Evolutionary conservation across 2,797 vertebrate species (phyloP).

Genomic region (Premnoplex brunnescens): DNA sequence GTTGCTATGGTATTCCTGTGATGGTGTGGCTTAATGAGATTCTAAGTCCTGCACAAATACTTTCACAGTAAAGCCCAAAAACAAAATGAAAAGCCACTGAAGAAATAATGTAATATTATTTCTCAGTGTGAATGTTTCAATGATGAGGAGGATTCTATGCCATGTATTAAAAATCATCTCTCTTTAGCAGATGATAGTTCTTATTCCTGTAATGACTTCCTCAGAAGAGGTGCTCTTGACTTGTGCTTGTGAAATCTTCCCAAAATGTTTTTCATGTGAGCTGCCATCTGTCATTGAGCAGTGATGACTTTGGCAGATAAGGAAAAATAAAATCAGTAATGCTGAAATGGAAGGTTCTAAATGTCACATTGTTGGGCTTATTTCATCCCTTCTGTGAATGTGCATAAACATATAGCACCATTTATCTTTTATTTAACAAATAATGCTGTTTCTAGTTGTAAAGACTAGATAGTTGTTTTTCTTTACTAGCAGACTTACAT

Average conservation of each 20-base stretch:
- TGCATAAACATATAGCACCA: neutral
- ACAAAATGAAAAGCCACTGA: neutral
- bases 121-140: neutral
- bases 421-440: neutral
- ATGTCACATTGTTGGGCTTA: neutral
- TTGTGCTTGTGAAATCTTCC: neutral
- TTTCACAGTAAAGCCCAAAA: constrained; percentile 9
- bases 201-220: neutral
- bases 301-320: neutral
- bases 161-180: neutral
- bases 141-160: neutral
- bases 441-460: neutral
- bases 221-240: neutral
- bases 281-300: neutral
- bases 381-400: neutral
- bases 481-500: neutral
- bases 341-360: neutral
- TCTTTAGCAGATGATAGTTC: neutral
- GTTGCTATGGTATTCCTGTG: constrained; percentile 32
- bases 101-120: neutral
- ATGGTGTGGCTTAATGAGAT: neutral
- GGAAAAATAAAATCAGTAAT: neutral
- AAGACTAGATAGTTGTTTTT: neutral
- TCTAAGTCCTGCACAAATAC: neutral
- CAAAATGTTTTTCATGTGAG: neutral